Evolutionary conservation across 2,888 invertebrate species (phyloP).

Genomic region (Chromoteleia sp.): DNA sequence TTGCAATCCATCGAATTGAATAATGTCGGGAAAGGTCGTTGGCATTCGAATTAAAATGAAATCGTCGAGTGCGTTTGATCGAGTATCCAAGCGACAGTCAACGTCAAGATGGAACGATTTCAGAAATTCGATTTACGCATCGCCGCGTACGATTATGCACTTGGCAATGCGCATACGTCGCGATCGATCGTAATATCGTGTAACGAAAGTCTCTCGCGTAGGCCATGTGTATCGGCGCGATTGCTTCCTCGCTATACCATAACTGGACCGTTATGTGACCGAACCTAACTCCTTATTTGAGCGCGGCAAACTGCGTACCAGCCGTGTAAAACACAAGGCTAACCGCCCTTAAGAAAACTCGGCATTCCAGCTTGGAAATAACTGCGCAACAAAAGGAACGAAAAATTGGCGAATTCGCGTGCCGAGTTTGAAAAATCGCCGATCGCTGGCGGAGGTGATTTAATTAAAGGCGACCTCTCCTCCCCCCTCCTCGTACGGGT

Average conservation of each 20-base stretch:
- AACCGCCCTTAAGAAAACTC: conserved; percentile 51
- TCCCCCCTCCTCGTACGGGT: not conserved
- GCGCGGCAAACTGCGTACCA: conserved; percentile 49
- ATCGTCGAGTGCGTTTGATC: conserved; percentile 26
- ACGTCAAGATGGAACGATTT: conserved; percentile 36
- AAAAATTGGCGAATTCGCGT: not conserved
- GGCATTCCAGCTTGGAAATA: conserved; percentile 22
- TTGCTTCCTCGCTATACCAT: conserved; percentile 80
- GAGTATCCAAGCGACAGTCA: conserved; percentile 25
- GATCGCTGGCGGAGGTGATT: conserved; percentile 19
- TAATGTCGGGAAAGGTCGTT: conserved; percentile 27
- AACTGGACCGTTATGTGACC: conserved; percentile 84
- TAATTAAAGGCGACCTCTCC: conserved; percentile 16
- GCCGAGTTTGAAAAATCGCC: not conserved
- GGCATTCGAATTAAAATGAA: conserved; percentile 36
- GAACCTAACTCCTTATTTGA: conserved; percentile 73
- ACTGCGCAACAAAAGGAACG: conserved; percentile 17
- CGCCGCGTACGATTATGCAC: conserved; percentile 52
- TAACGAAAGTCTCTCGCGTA: conserved; percentile 50
- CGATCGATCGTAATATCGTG: conserved; percentile 43
- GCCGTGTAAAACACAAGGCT: conserved; percentile 28
- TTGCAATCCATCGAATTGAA: not conserved
- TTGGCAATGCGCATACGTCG: conserved; percentile 36
- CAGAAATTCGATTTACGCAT: conserved; percentile 49
- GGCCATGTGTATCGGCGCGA: conserved; percentile 61